These are phyloP conservation scores for Heliopora coerulea DNA, from an alignment of 92 coral and sea anemone genomes.

Conservation along the genomic window DNA sequence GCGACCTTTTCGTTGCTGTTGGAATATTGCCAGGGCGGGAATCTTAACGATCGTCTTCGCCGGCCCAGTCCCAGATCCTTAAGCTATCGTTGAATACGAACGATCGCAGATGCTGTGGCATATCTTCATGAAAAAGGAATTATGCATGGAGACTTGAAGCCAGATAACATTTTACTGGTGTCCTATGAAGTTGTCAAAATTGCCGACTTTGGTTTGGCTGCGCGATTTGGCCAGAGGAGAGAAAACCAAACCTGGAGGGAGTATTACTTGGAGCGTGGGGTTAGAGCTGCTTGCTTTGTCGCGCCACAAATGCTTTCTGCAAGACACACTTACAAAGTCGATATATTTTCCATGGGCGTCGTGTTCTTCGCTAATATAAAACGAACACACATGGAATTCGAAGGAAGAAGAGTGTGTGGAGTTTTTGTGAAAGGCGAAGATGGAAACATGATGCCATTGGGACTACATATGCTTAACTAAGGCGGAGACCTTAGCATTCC, in stretches of 20 bases:
- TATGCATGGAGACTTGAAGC: slow-evolving; percentile 18
- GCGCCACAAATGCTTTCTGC: slow-evolving; percentile 43
- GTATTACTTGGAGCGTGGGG: slow-evolving; percentile 7
- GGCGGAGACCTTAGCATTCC: not conserved
- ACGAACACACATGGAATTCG: slow-evolving; percentile 22
- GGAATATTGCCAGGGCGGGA: not conserved
- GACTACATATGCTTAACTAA: slow-evolving; percentile 21
- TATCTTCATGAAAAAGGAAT: slow-evolving; percentile 5
- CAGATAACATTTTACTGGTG: slow-evolving; percentile 11
- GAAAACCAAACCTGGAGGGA: not conserved
- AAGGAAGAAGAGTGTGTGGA: slow-evolving; percentile 31
- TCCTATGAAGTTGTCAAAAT: not conserved
- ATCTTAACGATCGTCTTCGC: not conserved
- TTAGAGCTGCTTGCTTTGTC: slow-evolving; percentile 36
- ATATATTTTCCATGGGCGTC: slow-evolving; percentile 48
- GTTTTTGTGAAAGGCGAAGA: slow-evolving; percentile 43
- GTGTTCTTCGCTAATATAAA: slow-evolving; percentile 42
- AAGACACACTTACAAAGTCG: slow-evolving; percentile 44
- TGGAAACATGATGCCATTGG: too few species aligned
- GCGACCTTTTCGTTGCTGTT: too few species aligned
- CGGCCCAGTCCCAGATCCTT: not conserved
- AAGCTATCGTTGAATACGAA: not conserved
- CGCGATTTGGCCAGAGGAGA: not conserved
- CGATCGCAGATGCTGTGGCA: not conserved
- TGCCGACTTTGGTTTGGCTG: slow-evolving; percentile 26